Percentiles rank a stretch among this genome's conserved stretches.
Conservation (phyloP, 2,888 invertebrate genomes). For the Leucania comma region DNA sequence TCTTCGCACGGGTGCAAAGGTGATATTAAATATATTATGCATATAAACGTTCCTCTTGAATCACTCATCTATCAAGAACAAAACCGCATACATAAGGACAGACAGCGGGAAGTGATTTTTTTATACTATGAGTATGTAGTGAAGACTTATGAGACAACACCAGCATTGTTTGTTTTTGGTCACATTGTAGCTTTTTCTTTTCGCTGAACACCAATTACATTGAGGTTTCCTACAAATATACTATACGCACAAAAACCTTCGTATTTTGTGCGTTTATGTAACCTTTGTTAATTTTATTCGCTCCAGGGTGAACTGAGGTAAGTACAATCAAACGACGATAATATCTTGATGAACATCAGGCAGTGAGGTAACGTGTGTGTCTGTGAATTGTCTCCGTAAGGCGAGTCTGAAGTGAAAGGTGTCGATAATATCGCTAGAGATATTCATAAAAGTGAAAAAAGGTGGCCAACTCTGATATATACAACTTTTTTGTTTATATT, state of each 20-base stretch:
- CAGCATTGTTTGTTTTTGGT: too few relatives aligned
- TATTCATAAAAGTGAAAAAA: conserved; percentile 2
- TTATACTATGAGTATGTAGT: too few relatives aligned
- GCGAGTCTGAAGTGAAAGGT: conserved; percentile 33
- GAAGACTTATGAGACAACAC: too few relatives aligned
- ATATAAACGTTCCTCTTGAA: too few relatives aligned
- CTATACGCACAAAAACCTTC: background rate
- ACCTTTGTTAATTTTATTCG: conserved; percentile 31
- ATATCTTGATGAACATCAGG: conserved; percentile 52
- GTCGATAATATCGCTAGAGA: conserved; percentile 17
- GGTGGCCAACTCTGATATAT: too few relatives aligned
- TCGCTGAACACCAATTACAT: background rate
- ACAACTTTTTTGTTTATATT: too few relatives aligned
- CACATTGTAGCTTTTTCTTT: too few relatives aligned
- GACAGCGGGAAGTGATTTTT: too few relatives aligned
- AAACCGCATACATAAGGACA: too few relatives aligned
- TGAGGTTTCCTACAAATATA: background rate
- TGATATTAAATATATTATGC: too few relatives aligned
- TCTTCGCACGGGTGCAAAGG: too few relatives aligned
- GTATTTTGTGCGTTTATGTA: conserved; percentile 7
- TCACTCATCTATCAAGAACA: too few relatives aligned
- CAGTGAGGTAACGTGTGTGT: conserved; percentile 22
- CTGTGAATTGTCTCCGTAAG: conserved; percentile 30
- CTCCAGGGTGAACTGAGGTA: conserved; percentile 3
- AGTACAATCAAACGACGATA: conserved; percentile 38